Base-by-base conservation (phyloP, 2,113 vertebrate genomes). In the Corydoras sp. region DNA sequence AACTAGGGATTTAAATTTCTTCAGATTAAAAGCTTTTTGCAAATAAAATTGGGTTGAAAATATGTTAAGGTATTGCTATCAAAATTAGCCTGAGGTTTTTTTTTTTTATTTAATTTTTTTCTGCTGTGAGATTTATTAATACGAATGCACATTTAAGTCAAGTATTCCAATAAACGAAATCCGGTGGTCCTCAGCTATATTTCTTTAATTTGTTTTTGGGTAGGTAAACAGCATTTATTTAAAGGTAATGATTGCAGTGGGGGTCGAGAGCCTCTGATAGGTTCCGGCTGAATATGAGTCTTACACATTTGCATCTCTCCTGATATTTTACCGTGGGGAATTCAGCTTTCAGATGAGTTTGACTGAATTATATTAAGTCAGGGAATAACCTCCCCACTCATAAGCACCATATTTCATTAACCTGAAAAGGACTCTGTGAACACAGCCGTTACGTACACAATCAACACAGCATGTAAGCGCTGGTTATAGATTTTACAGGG, bases 371-470 rank as follows among this genome's bases (percentile, higher is more conserved):
- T 74, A 74, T 74, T 74, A 74, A 74, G 65, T 68, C 65, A 68
- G 72, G 72, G 72, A 74, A 74, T 74, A 68, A 58, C 58, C 59
- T 75, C 29, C 49, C 32, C 69, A 68, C 18, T 51, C 58, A 74
- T 62, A 74, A 74, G 72, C 61, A 62, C 69, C 73, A 72, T 50
- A 72, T 72, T 75, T 69, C 60, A 78, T 72, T 68, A 74, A 62
- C 58, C 43, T 63, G 65, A 58, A 71, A 70, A 71, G 53, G 59
- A 74, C 15, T 77, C 69, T 51, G 65, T 54, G 55, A 53, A 14
- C 24, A 63, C 30, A 68, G 56, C 62, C 68, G 24, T 50, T 67
- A 67, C 63, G 32, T 18, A 72, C 70, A 73, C 64, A 64, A 29
- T 9, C 53, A 53, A 63, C 49, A 71, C 43, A n/a, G 13, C 64